These are phyloP conservation scores for Camarhynchus parvulus DNA, from an alignment of 2,113 vertebrate genomes.

Conservation along the genomic window DNA sequence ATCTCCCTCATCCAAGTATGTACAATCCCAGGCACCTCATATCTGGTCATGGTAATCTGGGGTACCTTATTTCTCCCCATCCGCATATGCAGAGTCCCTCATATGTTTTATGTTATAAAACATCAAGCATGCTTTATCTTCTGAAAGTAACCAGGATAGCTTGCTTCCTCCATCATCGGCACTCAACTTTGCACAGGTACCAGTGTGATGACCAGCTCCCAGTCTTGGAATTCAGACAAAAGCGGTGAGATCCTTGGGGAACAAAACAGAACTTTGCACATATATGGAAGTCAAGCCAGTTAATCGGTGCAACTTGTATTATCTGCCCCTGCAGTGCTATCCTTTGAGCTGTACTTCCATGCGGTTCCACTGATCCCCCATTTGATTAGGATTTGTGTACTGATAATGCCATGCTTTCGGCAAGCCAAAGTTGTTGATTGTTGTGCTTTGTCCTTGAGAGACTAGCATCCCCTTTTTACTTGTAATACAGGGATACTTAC, in stretches of 20 bases:
- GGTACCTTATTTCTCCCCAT: background rate
- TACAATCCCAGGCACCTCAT: background rate
- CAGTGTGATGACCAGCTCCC: background rate
- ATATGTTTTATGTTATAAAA: background rate
- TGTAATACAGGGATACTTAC: background rate
- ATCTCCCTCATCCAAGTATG: background rate
- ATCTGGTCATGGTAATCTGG: background rate
- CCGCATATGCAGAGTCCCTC: rapidly evolving
- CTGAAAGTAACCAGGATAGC: background rate
- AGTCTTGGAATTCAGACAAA: background rate
- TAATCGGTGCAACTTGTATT: background rate
- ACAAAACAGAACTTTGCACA: background rate
- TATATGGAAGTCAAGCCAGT: background rate
- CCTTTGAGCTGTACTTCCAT: background rate
- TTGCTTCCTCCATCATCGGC: background rate
- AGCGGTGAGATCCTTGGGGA: background rate
- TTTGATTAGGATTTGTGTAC: rapidly evolving
- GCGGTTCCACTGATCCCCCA: background rate
- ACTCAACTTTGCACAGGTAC: background rate
- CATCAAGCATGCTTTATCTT: rapidly evolving
- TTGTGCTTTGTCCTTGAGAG: background rate
- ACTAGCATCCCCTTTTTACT: background rate
- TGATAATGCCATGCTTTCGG: background rate
- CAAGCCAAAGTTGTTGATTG: background rate
- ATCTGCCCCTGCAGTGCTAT: background rate